A percentile compares a stretch with the other conserved stretches of the same genome.
Conservation (phyloP, 2,888 invertebrate species). For the Morpho deidamia region DNA sequence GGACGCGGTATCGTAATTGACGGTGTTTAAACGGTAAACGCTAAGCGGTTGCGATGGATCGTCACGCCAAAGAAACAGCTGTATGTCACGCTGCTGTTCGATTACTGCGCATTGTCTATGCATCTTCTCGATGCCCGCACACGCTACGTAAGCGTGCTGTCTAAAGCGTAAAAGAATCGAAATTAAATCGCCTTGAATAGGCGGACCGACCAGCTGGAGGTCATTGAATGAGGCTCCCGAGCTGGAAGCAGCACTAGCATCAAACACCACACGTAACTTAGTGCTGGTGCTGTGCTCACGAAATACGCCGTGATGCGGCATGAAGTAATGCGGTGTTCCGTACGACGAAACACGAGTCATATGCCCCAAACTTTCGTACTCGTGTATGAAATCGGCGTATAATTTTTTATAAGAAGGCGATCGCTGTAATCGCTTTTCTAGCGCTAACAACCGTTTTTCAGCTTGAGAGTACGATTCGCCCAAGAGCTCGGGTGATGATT, state of each 20-base stretch:
- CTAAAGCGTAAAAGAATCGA: slow-evolving; percentile 28
- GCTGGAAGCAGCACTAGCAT: slow-evolving; percentile 15
- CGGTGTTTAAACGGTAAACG: slow-evolving; percentile 24
- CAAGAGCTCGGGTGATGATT: slow-evolving; percentile 10
- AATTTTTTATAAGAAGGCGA: slow-evolving; percentile 12
- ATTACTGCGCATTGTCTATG: slow-evolving; percentile 22
- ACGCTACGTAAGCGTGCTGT: slow-evolving; percentile 22
- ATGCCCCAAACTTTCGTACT: slow-evolving; percentile 22
- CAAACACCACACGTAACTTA: not conserved
- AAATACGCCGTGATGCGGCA: slow-evolving; percentile 24
- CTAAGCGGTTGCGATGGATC: slow-evolving; percentile 15
- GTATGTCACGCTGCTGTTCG: slow-evolving; percentile 14
- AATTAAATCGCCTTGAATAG: slow-evolving; percentile 27
- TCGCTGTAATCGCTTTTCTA: slow-evolving; percentile 19
- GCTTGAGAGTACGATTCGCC: slow-evolving; percentile 21
- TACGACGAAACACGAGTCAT: slow-evolving; percentile 13
- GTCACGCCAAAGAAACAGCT: slow-evolving; percentile 17
- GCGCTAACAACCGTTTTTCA: slow-evolving; percentile 14
- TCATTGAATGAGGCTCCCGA: slow-evolving; percentile 24
- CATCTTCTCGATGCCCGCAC: slow-evolving; percentile 30
- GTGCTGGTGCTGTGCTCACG: slow-evolving; percentile 7
- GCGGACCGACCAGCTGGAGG: slow-evolving; percentile 22
- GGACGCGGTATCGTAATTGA: slow-evolving; percentile 29
- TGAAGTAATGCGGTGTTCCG: slow-evolving; percentile 12
- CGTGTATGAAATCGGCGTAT: slow-evolving; percentile 23